Conservation (phyloP, 2,888 invertebrate genomes). For the Nomada ferruginata region DNA sequence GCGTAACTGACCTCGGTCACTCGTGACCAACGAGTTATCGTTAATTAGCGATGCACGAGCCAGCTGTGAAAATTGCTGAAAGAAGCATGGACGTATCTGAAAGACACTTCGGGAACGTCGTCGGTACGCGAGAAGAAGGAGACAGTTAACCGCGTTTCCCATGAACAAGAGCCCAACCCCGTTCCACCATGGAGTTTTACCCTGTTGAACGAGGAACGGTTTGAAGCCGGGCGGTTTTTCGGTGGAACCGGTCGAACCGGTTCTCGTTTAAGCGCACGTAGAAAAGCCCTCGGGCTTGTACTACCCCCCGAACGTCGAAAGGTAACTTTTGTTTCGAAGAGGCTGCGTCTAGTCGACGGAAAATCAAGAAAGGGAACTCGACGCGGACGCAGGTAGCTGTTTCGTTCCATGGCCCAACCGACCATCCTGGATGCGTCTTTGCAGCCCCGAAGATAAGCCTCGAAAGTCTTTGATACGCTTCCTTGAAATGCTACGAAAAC, state of each 20-base stretch:
- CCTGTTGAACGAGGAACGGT: conserved; percentile 50
- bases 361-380: conserved; percentile 41
- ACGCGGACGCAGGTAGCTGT: conserved; percentile 14
- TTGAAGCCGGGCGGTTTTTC: conserved; percentile 78
- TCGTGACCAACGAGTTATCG: conserved; percentile 47
- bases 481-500: too few relatives aligned
- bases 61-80: conserved; percentile 8
- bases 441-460: too few relatives aligned
- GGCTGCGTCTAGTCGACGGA: conserved; percentile 64
- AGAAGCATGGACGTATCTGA: not conserved
- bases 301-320: conserved; percentile 63
- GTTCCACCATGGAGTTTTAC: conserved; percentile 21
- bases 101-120: too few relatives aligned
- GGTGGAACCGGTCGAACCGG: conserved; percentile 81
- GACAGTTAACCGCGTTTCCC: conserved; percentile 81
- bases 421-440: not conserved
- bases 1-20: conserved; percentile 59
- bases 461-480: not conserved
- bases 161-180: conserved; percentile 69
- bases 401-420: not conserved
- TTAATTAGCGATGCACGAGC: conserved; percentile 37
- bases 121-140: not conserved
- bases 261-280: conserved; percentile 60
- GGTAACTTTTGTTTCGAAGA: conserved; percentile 77
- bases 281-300: conserved; percentile 54